phyloP scores from a whole-genome alignment of 1,140 invertebrate genomes.

The Schmidtea mediterranea region DNA sequence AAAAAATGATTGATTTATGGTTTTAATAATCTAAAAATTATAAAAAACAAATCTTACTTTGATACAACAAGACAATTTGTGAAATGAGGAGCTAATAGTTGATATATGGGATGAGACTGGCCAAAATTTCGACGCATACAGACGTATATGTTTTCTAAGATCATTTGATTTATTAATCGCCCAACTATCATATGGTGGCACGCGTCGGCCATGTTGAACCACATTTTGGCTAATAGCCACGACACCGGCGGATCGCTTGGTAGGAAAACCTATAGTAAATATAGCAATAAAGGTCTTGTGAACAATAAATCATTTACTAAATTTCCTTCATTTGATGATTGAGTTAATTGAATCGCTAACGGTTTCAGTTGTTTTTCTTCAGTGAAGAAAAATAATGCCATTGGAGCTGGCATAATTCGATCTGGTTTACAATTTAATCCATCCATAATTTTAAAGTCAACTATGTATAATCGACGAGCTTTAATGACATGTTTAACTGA shows the following conservation, averaged over 20 bases:
- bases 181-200: slow-evolving; percentile 28
- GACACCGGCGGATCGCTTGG: slow-evolving; percentile 25
- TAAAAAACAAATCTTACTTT: slow-evolving; percentile 12
- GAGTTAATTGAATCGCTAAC: slow-evolving; percentile 30
- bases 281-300: too few species aligned
- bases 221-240: slow-evolving; percentile 32
- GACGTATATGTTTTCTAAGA: slow-evolving; percentile 29
- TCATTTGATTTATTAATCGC: slow-evolving; percentile 28
- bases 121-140: slow-evolving; percentile 26
- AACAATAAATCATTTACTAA: not conserved
- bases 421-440: slow-evolving; percentile 15
- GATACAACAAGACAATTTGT: slow-evolving; percentile 28
- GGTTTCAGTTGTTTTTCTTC: slow-evolving; percentile 25
- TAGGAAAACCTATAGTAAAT: slow-evolving; percentile 25
- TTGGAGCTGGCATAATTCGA: slow-evolving; percentile 25
- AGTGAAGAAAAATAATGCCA: slow-evolving; percentile 28
- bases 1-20: too few species aligned
- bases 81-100: slow-evolving; percentile 30
- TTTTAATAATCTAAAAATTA: not conserved
- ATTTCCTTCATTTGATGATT: slow-evolving; percentile 12
- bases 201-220: slow-evolving; percentile 30
- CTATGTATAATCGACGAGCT: slow-evolving; percentile 27
- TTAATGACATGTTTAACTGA: slow-evolving; percentile 23
- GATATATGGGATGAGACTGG: slow-evolving; percentile 28
- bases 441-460: slow-evolving; percentile 26